phyloP scores from a whole-genome alignment of 2,888 invertebrate genomes.

The Idaea dimidiata region DNA sequence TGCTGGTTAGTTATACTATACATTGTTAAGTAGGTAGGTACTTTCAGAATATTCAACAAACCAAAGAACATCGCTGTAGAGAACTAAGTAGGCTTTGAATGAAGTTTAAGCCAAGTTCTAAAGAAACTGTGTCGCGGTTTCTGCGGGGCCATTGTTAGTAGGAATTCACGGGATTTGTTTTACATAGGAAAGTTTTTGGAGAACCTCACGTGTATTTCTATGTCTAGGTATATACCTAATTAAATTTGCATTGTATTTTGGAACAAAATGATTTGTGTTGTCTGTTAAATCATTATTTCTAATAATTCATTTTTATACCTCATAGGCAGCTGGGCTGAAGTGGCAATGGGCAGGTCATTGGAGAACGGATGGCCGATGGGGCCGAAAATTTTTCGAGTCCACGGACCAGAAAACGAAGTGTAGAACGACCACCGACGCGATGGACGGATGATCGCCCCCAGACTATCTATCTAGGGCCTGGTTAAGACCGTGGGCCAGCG shows the following conservation, averaged over 20 bases:
- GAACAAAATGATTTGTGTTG: too few relatives aligned
- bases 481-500: too few relatives aligned
- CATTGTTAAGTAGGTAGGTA: background rate
- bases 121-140: background rate
- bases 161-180: background rate
- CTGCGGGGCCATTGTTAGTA: background rate
- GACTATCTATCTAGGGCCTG: too few relatives aligned
- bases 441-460: too few relatives aligned
- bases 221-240: background rate
- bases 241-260: background rate
- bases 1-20: background rate
- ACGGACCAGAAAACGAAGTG: too few relatives aligned
- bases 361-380: too few relatives aligned
- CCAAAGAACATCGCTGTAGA: background rate
- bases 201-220: background rate
- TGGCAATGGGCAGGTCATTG: too few relatives aligned
- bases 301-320: too few relatives aligned
- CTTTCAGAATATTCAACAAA: background rate
- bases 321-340: too few relatives aligned
- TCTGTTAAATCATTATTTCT: too few relatives aligned
- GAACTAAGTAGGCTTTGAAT: background rate
- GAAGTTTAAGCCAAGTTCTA: background rate
- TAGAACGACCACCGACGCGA: too few relatives aligned
- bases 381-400: too few relatives aligned
- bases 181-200: background rate